Conservation (phyloP, 2,888 invertebrate genomes). For the Dryocosmus kuriphilus region DNA sequence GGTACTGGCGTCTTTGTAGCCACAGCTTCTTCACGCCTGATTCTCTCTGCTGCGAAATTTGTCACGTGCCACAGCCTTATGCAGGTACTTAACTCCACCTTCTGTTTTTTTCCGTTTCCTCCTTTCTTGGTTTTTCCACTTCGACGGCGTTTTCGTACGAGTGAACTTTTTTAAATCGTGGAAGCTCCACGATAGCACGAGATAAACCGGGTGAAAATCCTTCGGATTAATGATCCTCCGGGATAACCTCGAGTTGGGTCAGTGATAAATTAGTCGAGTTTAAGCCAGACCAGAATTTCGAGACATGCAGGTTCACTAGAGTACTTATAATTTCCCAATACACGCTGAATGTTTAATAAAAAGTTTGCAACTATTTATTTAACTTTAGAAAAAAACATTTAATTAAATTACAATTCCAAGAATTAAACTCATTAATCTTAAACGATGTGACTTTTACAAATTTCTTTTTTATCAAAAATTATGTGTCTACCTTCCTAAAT, state of each 20-base stretch:
- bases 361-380: too few relatives aligned
- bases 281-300: background rate
- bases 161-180: slow-evolving; percentile 50
- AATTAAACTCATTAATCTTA: too few relatives aligned
- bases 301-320: background rate
- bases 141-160: slow-evolving; percentile 9
- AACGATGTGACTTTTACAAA: too few relatives aligned
- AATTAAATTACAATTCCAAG: too few relatives aligned
- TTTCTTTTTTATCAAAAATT: too few relatives aligned
- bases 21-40: slow-evolving; percentile 10
- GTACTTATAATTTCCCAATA: background rate
- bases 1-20: background rate
- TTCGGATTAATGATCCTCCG: slow-evolving; percentile 59
- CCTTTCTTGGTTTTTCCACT: slow-evolving; percentile 22
- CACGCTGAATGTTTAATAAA: background rate
- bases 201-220: slow-evolving; percentile 52
- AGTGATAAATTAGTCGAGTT: slow-evolving; percentile 46
- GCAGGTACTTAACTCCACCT: slow-evolving; percentile 46
- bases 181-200: slow-evolving; percentile 49
- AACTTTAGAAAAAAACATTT: too few relatives aligned
- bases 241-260: slow-evolving; percentile 57
- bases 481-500: too few relatives aligned
- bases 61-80: slow-evolving; percentile 48
- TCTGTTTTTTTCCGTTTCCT: slow-evolving; percentile 32
- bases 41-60: slow-evolving; percentile 39